Conservation (phyloP, 2,888 invertebrate genomes). For the Heteromyza rotundicornis region DNA sequence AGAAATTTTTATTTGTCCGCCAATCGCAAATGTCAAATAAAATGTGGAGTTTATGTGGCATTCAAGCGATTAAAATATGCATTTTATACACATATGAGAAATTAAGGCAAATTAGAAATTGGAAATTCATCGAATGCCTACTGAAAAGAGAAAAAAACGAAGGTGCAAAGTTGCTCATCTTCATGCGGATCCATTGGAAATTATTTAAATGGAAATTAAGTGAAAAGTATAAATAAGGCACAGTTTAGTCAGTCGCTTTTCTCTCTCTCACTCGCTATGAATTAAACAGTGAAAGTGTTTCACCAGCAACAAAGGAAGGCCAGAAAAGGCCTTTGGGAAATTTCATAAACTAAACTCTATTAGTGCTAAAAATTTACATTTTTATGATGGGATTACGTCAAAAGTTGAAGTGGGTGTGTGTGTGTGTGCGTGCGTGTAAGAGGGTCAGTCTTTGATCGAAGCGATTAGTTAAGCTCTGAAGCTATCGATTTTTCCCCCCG, state of each 20-base stretch:
- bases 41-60: conserved; percentile 51
- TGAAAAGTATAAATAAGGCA: conserved; percentile 35
- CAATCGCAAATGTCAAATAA: conserved; percentile 51
- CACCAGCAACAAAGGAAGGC: background rate
- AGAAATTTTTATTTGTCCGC: conserved; percentile 37
- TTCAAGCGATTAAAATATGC: conserved; percentile 44
- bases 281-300: conserved; percentile 45
- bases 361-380: conserved; percentile 22
- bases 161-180: background rate
- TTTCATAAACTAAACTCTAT: background rate
- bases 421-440: background rate
- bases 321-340: too few species aligned
- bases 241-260: conserved; percentile 46
- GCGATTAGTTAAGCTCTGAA: too few species aligned
- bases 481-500: too few species aligned
- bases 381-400: conserved; percentile 23
- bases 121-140: conserved; percentile 39
- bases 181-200: conserved; percentile 26
- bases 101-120: conserved; percentile 43
- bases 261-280: conserved; percentile 33
- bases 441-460: background rate
- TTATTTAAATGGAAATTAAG: conserved; percentile 52
- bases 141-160: background rate
- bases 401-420: background rate
- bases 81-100: conserved; percentile 16